These are phyloP conservation scores for Telmatherina bonti DNA, from an alignment of 2,797 vertebrate species.

Conservation along the genomic window DNA sequence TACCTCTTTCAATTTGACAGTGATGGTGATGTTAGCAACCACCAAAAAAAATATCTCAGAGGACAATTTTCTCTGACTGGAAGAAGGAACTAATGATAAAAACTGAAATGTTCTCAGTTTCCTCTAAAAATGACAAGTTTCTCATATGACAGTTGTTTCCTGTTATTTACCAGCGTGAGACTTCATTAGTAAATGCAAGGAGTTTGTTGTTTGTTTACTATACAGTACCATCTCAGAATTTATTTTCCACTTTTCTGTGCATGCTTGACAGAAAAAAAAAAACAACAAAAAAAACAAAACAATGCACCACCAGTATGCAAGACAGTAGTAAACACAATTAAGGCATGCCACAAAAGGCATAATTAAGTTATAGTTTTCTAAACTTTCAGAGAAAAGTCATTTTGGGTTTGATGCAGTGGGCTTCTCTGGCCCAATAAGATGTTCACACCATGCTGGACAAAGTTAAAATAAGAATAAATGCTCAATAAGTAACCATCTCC, in stretches of 20 bases:
- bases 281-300: too few relatives aligned
- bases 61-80: neutral
- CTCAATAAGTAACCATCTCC: conserved; percentile 57
- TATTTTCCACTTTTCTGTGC: conserved; percentile 35
- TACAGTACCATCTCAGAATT: conserved; percentile 32
- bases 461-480: conserved; percentile 45
- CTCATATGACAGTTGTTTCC: conserved; percentile 21
- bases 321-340: conserved; percentile 53
- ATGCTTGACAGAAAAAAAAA: conserved; percentile 37
- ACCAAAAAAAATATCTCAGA: neutral
- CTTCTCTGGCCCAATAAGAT: conserved; percentile 29
- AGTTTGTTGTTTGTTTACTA: conserved; percentile 45
- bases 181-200: conserved; percentile 44
- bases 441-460: conserved; percentile 18
- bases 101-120: conserved; percentile 7
- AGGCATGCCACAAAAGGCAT: conserved; percentile 31
- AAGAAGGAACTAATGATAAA: conserved; percentile 3
- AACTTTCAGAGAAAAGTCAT: conserved; percentile 17
- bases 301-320: conserved; percentile 1
- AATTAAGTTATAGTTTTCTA: conserved; percentile 25
- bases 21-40: neutral
- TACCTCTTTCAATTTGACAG: neutral
- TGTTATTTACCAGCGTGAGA: conserved; percentile 22
- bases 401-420: conserved; percentile 11
- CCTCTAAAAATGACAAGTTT: conserved; percentile 18